phyloP scores from a whole-genome alignment of 2,888 invertebrate species.

The Hedychridium roseum region DNA sequence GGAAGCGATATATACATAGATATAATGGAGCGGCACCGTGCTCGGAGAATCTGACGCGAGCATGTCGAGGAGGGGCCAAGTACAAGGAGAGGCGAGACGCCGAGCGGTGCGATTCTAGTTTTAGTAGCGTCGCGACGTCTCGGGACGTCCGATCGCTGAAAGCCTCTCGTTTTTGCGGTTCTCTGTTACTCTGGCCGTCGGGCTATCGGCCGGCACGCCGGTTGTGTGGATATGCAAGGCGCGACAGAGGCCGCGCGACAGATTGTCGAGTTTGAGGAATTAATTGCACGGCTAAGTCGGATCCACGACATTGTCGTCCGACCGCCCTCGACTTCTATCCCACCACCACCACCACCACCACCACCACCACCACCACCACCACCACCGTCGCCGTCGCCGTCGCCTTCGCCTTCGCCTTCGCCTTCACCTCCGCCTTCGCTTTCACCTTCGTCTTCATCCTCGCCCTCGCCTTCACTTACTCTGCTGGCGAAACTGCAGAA shows the following conservation, averaged over 20 bases:
- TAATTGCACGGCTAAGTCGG: conserved; percentile 58
- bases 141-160: conserved; percentile 39
- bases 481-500: too few species aligned
- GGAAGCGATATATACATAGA: background rate
- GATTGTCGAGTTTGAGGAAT: conserved; percentile 62
- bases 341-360: conserved; percentile 1
- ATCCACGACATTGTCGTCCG: conserved; percentile 48
- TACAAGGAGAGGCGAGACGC: background rate
- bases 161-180: too few species aligned
- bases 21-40: background rate
- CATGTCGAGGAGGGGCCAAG: background rate
- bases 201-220: too few species aligned
- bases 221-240: conserved; percentile 52
- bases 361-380: conserved; percentile 4
- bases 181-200: too few species aligned
- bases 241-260: conserved; percentile 54
- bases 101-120: conserved; percentile 25
- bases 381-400: conserved; percentile 6
- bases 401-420: conserved; percentile 22
- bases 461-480: too few species aligned
- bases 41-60: background rate
- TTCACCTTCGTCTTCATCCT: conserved; percentile 15
- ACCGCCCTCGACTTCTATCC: background rate
- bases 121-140: conserved; percentile 56
- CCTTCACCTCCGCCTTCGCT: conserved; percentile 20